These are phyloP conservation scores for Tetragonula clypearis DNA, from an alignment of 1,140 invertebrate genomes.

Conservation along the genomic window DNA sequence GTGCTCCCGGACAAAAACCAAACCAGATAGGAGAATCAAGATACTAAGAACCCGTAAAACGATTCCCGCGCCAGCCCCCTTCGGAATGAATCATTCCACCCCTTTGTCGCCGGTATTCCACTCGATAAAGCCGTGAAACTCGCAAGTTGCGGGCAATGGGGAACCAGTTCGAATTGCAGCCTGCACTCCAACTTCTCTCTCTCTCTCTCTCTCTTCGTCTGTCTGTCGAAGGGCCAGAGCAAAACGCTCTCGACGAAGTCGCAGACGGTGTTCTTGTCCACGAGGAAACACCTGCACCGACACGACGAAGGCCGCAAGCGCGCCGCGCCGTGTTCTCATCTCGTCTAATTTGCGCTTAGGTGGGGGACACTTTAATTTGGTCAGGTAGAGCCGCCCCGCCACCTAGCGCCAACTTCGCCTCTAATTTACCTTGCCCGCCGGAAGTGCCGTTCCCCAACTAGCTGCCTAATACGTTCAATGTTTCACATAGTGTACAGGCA, in stretches of 20 bases:
- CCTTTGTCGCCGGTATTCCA: background rate
- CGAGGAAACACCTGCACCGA: constrained; percentile 46
- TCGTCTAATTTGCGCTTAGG: constrained; percentile 65
- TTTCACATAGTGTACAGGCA: background rate
- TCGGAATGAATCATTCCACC: no score
- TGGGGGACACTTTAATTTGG: constrained; percentile 73
- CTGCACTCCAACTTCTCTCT: background rate
- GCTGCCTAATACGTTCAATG: constrained; percentile 48
- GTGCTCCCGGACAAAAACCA: constrained; percentile 9
- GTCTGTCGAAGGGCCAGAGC: background rate
- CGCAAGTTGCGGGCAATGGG: background rate
- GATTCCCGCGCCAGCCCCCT: background rate
- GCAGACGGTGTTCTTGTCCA: constrained; percentile 47
- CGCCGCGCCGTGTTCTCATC: constrained; percentile 44
- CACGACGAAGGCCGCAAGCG: constrained; percentile 3
- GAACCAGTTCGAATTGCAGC: background rate
- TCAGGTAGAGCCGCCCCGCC: constrained; percentile 59
- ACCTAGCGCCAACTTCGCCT: constrained; percentile 70
- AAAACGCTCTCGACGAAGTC: constrained; percentile 30
- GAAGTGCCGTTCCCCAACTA: constrained; percentile 56
- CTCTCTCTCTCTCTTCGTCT: background rate
- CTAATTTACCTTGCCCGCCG: constrained; percentile 70
- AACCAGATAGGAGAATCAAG: background rate
- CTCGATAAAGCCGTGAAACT: constrained; percentile 16
- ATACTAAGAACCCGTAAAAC: constrained; percentile 17